Evolutionary conservation across 2,797 vertebrate species (phyloP).

Genomic region (Dicrostonyx torquatus): DNA sequence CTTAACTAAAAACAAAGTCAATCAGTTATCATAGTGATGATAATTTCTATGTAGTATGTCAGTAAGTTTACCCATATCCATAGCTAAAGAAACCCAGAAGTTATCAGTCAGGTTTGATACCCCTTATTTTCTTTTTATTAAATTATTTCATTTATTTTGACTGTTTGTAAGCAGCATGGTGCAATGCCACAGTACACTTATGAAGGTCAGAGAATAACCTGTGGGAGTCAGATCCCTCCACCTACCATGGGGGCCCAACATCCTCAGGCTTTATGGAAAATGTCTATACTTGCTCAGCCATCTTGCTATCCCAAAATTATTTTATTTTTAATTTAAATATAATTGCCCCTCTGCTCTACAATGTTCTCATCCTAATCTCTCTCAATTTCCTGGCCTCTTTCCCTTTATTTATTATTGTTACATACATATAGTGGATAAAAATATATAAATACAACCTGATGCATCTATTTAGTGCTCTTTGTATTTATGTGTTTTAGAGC

Average conservation of each 20-base stretch:
- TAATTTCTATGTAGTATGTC: neutral
- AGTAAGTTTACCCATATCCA: neutral
- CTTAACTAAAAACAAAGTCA: neutral
- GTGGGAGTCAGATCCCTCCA: neutral
- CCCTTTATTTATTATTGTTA: neutral
- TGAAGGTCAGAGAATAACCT: neutral
- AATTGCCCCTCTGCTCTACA: neutral
- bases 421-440: neutral
- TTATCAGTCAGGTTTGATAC: neutral
- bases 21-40: neutral
- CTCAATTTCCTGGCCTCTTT: neutral
- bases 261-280: neutral
- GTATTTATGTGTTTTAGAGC: neutral
- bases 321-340: neutral
- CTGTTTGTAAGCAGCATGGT: neutral
- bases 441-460: neutral
- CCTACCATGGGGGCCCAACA: neutral
- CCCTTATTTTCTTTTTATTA: neutral
- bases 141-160: neutral
- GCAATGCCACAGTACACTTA: neutral
- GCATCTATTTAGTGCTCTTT: neutral
- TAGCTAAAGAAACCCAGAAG: neutral
- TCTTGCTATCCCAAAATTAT: neutral
- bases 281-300: neutral
- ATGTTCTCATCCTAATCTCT: neutral